A percentile compares a stretch with the other conserved stretches of the same genome.
Evolutionary conservation across 1,140 invertebrate species (phyloP).

Genomic region (Stegodyphus dumicola): DNA sequence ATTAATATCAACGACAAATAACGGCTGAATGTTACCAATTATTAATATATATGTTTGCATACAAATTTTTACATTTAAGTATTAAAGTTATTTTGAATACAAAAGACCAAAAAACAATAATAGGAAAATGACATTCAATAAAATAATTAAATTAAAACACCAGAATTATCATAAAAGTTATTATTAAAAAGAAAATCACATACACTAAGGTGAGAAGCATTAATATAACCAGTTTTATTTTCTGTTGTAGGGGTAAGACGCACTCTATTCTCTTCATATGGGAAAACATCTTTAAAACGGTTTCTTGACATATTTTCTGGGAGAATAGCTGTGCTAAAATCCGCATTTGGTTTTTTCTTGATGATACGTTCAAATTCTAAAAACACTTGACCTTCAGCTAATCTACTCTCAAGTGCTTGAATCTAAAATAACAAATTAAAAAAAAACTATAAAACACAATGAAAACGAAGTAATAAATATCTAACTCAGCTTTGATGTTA

Average conservation of each 20-base stretch:
- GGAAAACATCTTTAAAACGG: conserved; percentile 80
- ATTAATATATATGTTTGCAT: no score
- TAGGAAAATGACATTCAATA: no score
- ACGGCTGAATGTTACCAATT: no score
- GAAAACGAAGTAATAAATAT: neutral
- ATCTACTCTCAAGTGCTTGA: conserved; percentile 82
- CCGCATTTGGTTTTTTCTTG: conserved; percentile 78
- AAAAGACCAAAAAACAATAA: no score
- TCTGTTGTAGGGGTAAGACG: conserved; percentile 79
- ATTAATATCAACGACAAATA: no score
- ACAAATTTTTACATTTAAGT: no score
- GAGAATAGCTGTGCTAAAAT: conserved; percentile 76
- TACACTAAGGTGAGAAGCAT: conserved; percentile 81
- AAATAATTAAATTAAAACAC: no score
- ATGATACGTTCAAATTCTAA: conserved; percentile 89
- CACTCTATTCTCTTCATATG: conserved; percentile 87
- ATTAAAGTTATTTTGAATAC: no score
- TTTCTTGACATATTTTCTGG: conserved; percentile 75
- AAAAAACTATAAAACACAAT: conserved; percentile 3
- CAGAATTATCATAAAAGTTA: neutral
- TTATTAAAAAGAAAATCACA: neutral
- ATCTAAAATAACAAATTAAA: conserved; percentile 74
- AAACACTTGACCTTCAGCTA: conserved; percentile 83
- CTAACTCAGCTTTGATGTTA: no score
- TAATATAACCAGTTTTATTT: conserved; percentile 88